phyloP scores from a whole-genome alignment of 2,113 vertebrate species.

The Puntigrus tetrazona region DNA sequence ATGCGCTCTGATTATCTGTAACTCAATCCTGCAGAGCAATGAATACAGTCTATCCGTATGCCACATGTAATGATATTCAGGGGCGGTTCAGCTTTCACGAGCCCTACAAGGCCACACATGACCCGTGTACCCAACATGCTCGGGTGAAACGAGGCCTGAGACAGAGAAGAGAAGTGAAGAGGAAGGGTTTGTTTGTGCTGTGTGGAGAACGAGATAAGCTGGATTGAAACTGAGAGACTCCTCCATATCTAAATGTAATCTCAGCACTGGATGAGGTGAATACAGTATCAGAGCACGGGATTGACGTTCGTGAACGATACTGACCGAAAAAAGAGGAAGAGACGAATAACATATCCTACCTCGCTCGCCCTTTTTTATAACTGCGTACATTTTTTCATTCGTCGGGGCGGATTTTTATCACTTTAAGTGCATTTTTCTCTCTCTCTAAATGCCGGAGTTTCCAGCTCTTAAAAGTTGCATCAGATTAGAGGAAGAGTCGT shows the following conservation, averaged over 20 bases:
- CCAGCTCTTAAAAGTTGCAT: constrained; percentile 40
- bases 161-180: constrained; percentile 35
- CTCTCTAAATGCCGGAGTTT: constrained; percentile 33
- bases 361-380: constrained; percentile 36
- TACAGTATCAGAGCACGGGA: constrained; percentile 55
- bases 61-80: not conserved
- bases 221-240: constrained; percentile 57
- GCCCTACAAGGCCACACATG: constrained; percentile 24
- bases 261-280: constrained; percentile 50
- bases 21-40: not conserved
- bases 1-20: not conserved
- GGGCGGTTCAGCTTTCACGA: constrained; percentile 21
- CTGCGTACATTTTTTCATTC: constrained; percentile 25
- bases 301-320: constrained; percentile 48
- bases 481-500: constrained; percentile 41
- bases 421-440: constrained; percentile 50
- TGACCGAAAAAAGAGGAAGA: constrained; percentile 7
- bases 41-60: not conserved
- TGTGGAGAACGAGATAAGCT: constrained; percentile 55
- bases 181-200: constrained; percentile 55
- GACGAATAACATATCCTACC: constrained; percentile 41
- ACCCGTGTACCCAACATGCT: constrained; percentile 20
- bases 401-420: constrained; percentile 45
- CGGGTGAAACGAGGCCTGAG: constrained; percentile 27
- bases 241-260: constrained; percentile 60